phyloP scores from a whole-genome alignment of 1,140 invertebrate genomes.

The Stegodyphus dumicola region DNA sequence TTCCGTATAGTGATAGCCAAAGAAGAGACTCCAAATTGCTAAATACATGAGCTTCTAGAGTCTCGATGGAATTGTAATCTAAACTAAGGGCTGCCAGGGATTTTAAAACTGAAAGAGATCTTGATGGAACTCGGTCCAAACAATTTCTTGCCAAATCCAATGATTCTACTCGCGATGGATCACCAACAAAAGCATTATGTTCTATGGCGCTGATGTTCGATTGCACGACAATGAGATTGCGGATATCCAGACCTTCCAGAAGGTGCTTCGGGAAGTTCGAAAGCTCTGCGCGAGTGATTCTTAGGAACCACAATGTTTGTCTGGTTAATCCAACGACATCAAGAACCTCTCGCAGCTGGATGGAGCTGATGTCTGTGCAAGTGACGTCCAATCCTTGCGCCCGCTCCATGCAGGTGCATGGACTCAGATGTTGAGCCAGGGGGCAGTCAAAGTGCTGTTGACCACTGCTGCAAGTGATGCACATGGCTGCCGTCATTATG shows the following conservation, averaged over 20 bases:
- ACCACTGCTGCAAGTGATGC: neutral
- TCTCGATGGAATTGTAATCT: conserved; percentile 63
- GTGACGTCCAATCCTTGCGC: conserved; percentile 86
- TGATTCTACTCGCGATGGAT: conserved; percentile 65
- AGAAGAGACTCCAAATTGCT: conserved; percentile 62
- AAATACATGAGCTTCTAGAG: conserved; percentile 61
- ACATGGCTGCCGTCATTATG: conserved; percentile 31
- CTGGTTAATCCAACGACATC: conserved; percentile 78
- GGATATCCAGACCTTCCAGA: conserved; percentile 86
- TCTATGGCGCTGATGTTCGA: conserved; percentile 67
- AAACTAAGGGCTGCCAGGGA: conserved; percentile 62
- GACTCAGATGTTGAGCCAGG: conserved; percentile 70
- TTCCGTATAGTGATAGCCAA: conserved; percentile 63
- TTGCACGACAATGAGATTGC: conserved; percentile 88
- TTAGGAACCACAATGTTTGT: conserved; percentile 82
- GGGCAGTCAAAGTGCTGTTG: conserved; percentile 49
- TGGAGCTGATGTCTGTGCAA: conserved; percentile 75
- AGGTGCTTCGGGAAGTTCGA: conserved; percentile 85
- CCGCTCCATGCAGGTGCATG: conserved; percentile 84
- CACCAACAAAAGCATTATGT: conserved; percentile 38
- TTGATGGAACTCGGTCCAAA: conserved; percentile 61
- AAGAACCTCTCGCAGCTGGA: conserved; percentile 79
- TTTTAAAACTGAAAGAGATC: conserved; percentile 50
- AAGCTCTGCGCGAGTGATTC: conserved; percentile 83
- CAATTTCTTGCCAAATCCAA: conserved; percentile 64